These are phyloP conservation scores for Lepilemur ruficaudatus DNA, from an alignment of 2,797 vertebrate genomes.

Conservation along the genomic window DNA sequence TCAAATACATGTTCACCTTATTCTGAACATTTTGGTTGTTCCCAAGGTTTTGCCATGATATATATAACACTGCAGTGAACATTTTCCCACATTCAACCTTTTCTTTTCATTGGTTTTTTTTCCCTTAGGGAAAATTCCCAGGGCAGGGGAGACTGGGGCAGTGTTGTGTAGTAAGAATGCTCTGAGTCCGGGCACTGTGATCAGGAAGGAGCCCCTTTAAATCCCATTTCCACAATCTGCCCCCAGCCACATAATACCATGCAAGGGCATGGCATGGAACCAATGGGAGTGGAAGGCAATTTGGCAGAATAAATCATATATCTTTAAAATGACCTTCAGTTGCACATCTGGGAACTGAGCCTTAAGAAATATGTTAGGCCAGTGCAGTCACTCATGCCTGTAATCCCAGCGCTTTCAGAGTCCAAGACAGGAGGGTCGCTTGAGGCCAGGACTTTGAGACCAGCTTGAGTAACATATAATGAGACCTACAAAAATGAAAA, in stretches of 20 bases:
- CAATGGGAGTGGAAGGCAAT: not conserved
- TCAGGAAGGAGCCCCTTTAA: not conserved
- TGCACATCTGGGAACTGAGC: not conserved
- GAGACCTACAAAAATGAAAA: too few relatives aligned
- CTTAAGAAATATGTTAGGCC: not conserved
- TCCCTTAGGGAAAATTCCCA: not conserved
- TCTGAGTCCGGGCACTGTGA: not conserved
- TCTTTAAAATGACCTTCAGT: not conserved
- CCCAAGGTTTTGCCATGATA: not conserved
- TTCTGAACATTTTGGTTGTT: not conserved
- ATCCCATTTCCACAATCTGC: not conserved
- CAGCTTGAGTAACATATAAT: too few relatives aligned
- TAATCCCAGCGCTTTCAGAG: not conserved
- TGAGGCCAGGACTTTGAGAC: too few relatives aligned
- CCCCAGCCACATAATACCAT: not conserved
- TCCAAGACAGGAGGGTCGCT: too few relatives aligned
- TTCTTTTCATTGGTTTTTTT: not conserved
- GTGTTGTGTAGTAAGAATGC: not conserved
- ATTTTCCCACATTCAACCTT: not conserved
- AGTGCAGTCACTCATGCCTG: fast-evolving
- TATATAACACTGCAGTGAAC: not conserved
- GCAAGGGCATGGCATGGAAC: not conserved
- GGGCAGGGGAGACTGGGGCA: not conserved
- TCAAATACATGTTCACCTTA: not conserved
- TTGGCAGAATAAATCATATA: not conserved